Conservation (phyloP, 2,113 vertebrate genomes). For the Henicopernis longicauda region DNA sequence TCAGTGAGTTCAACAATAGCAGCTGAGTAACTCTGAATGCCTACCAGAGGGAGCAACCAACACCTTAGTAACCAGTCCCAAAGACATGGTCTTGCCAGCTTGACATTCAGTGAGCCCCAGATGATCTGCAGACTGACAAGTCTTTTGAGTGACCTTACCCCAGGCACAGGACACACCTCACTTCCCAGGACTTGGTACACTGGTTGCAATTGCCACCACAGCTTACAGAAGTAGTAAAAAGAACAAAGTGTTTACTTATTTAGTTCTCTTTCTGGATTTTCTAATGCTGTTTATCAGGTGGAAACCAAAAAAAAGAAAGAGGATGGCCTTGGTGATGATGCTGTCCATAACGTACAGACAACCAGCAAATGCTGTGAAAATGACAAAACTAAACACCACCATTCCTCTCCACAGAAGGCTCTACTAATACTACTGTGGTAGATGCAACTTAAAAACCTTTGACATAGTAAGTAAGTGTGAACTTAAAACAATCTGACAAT, state of each 20-base stretch:
- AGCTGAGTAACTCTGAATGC: not conserved
- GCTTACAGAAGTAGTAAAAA: not conserved
- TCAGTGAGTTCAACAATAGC: not conserved
- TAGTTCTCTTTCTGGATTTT: not conserved
- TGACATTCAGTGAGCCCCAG: not conserved
- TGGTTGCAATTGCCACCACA: not conserved
- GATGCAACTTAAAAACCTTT: not conserved
- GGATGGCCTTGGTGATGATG: not conserved
- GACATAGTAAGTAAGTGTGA: not conserved
- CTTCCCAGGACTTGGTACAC: not conserved
- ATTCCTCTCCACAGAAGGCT: not conserved
- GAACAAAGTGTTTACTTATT: not conserved
- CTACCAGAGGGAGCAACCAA: not conserved
- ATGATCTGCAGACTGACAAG: not conserved
- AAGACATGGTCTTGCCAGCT: not conserved
- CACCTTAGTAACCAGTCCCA: not conserved
- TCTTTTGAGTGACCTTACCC: not conserved
- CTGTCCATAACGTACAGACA: not conserved
- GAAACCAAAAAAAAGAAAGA: too few relatives aligned
- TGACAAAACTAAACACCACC: not conserved
- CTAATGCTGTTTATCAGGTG: not conserved
- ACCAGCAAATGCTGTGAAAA: not conserved
- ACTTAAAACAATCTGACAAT: not conserved
- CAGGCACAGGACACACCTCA: accelerated
- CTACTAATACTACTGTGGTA: not conserved